Base-by-base conservation (phyloP, 2,888 invertebrate genomes). In the Sarcophaga variegata region DNA sequence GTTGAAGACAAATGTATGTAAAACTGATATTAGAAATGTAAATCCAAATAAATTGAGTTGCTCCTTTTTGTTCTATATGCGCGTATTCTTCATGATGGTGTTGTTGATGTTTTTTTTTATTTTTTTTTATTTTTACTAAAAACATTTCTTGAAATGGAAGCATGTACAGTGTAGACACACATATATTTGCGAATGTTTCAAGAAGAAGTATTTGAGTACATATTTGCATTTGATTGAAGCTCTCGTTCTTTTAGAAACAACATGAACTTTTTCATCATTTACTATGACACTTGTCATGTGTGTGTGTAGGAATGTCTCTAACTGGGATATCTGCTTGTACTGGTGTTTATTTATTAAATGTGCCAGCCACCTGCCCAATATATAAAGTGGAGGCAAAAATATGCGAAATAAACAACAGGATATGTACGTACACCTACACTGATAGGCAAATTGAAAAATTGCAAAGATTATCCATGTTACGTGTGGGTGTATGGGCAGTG, bases 11-110 rank as follows among this genome's bases (percentile, higher is more conserved):
- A n/a, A 49, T 49, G 45, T 85, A 81, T 84, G 85, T 75, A 72
- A 81, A 81, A 77, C 75, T 70, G 59, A 64, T 74, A 72, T 86
- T 86, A 81, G 75, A 62, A 77, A 86, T 86, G 83, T 81, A 83
- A 86, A 84, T 86, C 77, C 77, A 27, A 67, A 81, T 75, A 78
- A 84, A 78, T 81, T 84, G 77, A 74, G 62, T 77, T 60, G 45
- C n/a, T 78, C 27, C 5, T 69, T 8, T 54, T 54, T 54, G 3
- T 17, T 17, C 14, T 3, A 10, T 37, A 37, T 37, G 37, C 37
- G 37, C 37, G 37, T 37, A 37, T 10, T 37, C 37, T 37, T 3
- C 37, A 37, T 37, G 8, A 37, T 37, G 37, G 17, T 47, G n/a
- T 62, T 54, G 12, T 66, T 85, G 12, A 60, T 67, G 37, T 69